Evolutionary conservation across 1,140 invertebrate genomes (phyloP), one percentile per base, ranked within the genome.

Genomic region (Sarcophaga bullata): DNA sequence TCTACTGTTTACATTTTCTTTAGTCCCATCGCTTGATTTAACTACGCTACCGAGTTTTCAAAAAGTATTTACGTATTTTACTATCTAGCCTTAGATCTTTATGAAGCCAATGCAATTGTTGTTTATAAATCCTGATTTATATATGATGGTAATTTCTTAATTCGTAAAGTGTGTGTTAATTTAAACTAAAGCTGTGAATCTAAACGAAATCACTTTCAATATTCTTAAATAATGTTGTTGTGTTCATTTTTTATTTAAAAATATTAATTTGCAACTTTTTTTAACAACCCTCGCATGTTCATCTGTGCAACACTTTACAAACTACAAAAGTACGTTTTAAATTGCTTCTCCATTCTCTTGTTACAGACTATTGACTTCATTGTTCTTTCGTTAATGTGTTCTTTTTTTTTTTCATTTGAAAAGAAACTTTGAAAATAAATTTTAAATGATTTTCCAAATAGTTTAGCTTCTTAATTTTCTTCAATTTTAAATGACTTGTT

Each of bases 391-490:
- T 37, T 37, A 37, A 37, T 37, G 25, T 37, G 1, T 37, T 37
- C 25, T 37, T 37, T 37, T 15, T 54, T 58, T 58, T 11, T 11
- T 10, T 58, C 6, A 15, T 58, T 58, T 58, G 52, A 58, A 58
- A 58, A 58, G 52, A 10, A 58, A 58, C 52, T 15, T 15, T n/a
- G n/a, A 58, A 58, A 58, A 58, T n/a, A 13, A 58, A 58, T 58
- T 58, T 58, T n/a, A 58, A n/a, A n/a, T 58, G 54, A 58, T 58
- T 58, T 58, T 6, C 15, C 54, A 58, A 58, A 58, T 58, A 58
- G 15, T 58, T 37, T 58, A 2, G 4, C n/a, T 7, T n/a, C n/a
- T 58, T 58, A 10, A 15, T 15, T 54, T 54, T 0, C 10, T 58
- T 58, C 13, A 7, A n/a, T 58, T 58, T 13, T 58, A 58, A 58